phyloP scores from a whole-genome alignment of 2,888 invertebrate species.

The Dioctria rufipes region DNA sequence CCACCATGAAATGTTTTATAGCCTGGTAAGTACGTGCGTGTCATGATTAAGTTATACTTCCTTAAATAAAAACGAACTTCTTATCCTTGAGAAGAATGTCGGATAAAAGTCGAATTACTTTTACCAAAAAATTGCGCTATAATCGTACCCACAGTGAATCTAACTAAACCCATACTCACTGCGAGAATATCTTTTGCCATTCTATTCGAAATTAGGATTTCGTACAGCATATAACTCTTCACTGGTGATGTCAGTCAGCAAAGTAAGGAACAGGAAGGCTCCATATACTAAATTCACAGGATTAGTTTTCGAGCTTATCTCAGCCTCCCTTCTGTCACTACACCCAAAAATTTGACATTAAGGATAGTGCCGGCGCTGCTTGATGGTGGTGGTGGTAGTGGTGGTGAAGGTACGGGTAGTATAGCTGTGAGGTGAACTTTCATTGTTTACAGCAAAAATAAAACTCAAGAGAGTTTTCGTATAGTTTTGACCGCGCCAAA shows the following conservation, averaged over 20 bases:
- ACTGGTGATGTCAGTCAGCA: constrained; percentile 32
- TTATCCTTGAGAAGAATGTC: too few relatives aligned
- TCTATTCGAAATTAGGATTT: constrained; percentile 20
- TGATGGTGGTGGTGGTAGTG: too few relatives aligned
- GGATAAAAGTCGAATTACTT: too few relatives aligned
- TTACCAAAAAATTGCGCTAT: constrained; percentile 9
- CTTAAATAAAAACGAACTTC: not conserved
- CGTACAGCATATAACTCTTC: constrained; percentile 32
- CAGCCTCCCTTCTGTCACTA: too few relatives aligned
- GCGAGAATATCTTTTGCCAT: not conserved
- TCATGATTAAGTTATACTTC: constrained; percentile 39
- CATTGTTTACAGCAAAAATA: constrained; percentile 30
- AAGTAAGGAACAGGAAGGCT: not conserved
- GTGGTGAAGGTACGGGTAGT: too few relatives aligned
- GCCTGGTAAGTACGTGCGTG: constrained; percentile 40
- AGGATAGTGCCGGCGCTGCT: too few relatives aligned
- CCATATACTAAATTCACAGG: not conserved
- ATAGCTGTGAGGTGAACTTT: not conserved
- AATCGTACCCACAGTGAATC: constrained; percentile 2
- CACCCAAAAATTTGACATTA: too few relatives aligned
- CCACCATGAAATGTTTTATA: constrained; percentile 43
- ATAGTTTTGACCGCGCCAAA: not conserved
- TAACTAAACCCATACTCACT: too few relatives aligned
- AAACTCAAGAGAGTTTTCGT: not conserved
- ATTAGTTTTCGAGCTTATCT: constrained; percentile 38